Evolutionary conservation across 2,797 vertebrate species (phyloP).

Genomic region (Argya squamiceps): DNA sequence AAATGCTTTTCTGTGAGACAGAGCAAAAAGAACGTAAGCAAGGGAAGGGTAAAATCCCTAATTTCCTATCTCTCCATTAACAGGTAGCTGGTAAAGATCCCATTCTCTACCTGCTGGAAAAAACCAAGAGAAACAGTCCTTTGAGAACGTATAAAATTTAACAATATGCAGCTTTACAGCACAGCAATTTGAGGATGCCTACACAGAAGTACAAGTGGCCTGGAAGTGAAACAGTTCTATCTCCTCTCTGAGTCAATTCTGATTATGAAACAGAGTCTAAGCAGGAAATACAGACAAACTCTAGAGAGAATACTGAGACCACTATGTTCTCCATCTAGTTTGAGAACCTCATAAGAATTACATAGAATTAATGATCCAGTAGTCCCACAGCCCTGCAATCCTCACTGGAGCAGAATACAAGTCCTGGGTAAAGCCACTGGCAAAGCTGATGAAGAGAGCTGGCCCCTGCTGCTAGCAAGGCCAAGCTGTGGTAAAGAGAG

Average conservation of each 20-base stretch:
- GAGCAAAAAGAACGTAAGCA: background rate
- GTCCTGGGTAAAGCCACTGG: background rate
- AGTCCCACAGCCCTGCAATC: background rate
- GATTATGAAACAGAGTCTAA: background rate
- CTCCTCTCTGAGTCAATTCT: background rate
- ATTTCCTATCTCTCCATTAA: background rate
- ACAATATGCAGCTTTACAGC: background rate
- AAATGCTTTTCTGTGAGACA: conserved; percentile 5
- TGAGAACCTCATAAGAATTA: background rate
- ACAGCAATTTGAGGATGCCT: background rate
- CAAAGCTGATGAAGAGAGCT: background rate
- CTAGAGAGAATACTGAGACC: background rate
- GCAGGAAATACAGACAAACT: background rate
- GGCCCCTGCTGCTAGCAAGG: background rate
- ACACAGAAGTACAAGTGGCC: background rate
- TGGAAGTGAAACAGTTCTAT: background rate
- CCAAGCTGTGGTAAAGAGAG: background rate
- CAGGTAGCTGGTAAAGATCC: background rate
- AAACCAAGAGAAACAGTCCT: background rate
- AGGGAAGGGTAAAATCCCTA: background rate
- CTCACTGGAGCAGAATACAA: background rate
- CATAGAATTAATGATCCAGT: background rate
- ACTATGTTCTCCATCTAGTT: background rate
- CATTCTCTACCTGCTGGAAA: background rate
- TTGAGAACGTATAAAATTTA: background rate